Percentiles rank a stretch among this genome's conserved stretches.
phyloP scores from a whole-genome alignment of 2,113 vertebrate genomes.

The Herpetotheres cachinnans region DNA sequence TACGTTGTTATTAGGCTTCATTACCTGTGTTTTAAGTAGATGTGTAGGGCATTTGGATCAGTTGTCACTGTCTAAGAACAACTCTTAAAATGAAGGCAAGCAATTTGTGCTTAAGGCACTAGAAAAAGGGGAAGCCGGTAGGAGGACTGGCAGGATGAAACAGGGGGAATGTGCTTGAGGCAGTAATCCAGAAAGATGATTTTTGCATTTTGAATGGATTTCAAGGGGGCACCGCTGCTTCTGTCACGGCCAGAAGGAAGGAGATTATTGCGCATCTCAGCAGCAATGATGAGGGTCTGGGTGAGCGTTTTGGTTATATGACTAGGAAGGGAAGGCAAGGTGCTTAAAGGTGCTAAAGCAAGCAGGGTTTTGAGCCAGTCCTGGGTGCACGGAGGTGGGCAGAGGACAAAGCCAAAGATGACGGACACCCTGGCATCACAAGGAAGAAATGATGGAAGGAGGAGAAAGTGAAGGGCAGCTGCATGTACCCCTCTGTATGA shows the following conservation, averaged over 20 bases:
- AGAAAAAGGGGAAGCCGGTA: constrained; percentile 22
- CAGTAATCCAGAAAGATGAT: constrained; percentile 41
- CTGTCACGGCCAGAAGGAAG: constrained; percentile 8
- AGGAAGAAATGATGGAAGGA: neutral
- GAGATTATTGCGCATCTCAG: neutral
- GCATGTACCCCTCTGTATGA: fast-evolving
- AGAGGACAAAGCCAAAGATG: neutral
- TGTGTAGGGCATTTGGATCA: neutral
- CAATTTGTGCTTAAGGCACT: constrained; percentile 53
- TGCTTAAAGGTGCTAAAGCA: neutral
- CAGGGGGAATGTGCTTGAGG: constrained; percentile 15
- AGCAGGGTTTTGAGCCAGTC: neutral
- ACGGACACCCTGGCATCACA: neutral
- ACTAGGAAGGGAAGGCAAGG: neutral
- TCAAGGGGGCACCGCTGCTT: neutral
- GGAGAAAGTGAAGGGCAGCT: neutral
- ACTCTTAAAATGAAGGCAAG: constrained; percentile 34
- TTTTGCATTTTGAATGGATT: constrained; percentile 61
- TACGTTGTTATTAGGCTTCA: neutral
- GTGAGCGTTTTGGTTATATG: neutral
- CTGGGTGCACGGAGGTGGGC: neutral
- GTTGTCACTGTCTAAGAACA: constrained; percentile 10
- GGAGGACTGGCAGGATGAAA: constrained; percentile 17
- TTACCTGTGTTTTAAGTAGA: constrained; percentile 28
- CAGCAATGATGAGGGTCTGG: neutral